Evolutionary conservation across 2,797 vertebrate genomes (phyloP), one percentile per base, ranked within the genome.

Genomic region (Kryptolebias ocellatus): DNA sequence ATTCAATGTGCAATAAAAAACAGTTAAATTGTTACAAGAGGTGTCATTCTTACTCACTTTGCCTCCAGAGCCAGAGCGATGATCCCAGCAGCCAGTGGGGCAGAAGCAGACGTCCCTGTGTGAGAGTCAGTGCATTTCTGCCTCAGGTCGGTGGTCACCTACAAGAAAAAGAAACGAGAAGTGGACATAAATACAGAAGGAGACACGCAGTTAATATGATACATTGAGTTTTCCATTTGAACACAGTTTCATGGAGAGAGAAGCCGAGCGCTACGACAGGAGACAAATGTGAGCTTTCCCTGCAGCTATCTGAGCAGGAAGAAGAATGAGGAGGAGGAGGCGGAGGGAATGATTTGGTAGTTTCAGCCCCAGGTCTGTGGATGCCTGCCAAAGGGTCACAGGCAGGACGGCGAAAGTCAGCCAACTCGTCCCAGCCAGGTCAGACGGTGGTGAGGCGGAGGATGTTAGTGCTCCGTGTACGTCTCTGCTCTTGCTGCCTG

Each of bases 71-170:
- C 92, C 1, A 98, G 94, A 29, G 98, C 98, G 0, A 99, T 99
- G 90, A 99, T 98, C 73, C 97, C 98, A 0, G 98, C 97, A 0
- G 97, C 96, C 81, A 99, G 88, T 0, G 98, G 98, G 0, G 98
- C 98, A 0, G 98, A 99, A 7, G 96, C 98, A 0, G 98, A 99
- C 0, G 98, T 99, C 62, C 98, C 98, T 0, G 98, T 99, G 93
- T 99, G 98, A 0, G 96, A 93, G 55, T 99, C 97, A 0, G 98
- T 99, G 85, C 98, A 99, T 62, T 98, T 98, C 83, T 98, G 95
- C 54, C 96, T 93, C 79, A 99, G 86, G 90, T 99, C 98, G 0
- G 97, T 99, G 0, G 97, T 99, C 88, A 98, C 96, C 98, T 98
- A 85, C 68, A 72, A 86, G 79, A 84, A 55, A 27, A 28, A 55